phyloP scores from a whole-genome alignment of 2,888 invertebrate species.

The Alsophila aescularia region DNA sequence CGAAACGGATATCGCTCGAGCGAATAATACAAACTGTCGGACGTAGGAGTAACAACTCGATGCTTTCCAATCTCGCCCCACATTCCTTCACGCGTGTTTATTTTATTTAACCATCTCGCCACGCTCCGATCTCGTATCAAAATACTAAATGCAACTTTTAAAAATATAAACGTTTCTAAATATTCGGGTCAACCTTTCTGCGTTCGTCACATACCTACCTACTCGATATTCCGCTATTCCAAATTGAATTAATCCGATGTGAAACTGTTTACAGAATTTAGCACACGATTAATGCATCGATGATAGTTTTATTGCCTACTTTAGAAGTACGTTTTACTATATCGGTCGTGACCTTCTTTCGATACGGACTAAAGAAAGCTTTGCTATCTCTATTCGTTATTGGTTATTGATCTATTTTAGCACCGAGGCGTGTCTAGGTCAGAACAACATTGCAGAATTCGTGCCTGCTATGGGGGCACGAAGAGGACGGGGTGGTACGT shows the following conservation, averaged over 20 bases:
- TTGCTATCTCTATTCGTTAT: conserved; percentile 19
- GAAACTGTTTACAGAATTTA: conserved; percentile 29
- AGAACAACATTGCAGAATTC: conserved; percentile 15
- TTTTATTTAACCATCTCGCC: conserved; percentile 55
- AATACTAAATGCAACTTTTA: conserved; percentile 53
- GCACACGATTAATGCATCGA: conserved; percentile 14
- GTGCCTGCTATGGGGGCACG: conserved; percentile 2
- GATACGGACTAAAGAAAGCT: conserved; percentile 14
- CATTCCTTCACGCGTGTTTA: conserved; percentile 69
- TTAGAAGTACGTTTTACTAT: conserved; percentile 4
- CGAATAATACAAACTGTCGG: conserved; percentile 39
- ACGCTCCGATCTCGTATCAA: conserved; percentile 47
- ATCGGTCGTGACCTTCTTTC: conserved; percentile 26
- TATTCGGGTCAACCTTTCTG: conserved; percentile 52
- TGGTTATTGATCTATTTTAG: conserved; percentile 22
- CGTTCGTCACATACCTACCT: conserved; percentile 50
- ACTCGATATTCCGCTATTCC: conserved; percentile 38
- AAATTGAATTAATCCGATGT: conserved; percentile 35
- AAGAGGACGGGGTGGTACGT: neutral
- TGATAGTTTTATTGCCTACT: conserved; percentile 8
- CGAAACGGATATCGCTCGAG: conserved; percentile 24
- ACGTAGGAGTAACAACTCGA: conserved; percentile 45
- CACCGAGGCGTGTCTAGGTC: conserved; percentile 34
- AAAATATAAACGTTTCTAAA: conserved; percentile 48
- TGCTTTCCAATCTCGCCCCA: conserved; percentile 65